phyloP scores from a whole-genome alignment of 1,140 invertebrate genomes.

The Lepidurus arcticus region DNA sequence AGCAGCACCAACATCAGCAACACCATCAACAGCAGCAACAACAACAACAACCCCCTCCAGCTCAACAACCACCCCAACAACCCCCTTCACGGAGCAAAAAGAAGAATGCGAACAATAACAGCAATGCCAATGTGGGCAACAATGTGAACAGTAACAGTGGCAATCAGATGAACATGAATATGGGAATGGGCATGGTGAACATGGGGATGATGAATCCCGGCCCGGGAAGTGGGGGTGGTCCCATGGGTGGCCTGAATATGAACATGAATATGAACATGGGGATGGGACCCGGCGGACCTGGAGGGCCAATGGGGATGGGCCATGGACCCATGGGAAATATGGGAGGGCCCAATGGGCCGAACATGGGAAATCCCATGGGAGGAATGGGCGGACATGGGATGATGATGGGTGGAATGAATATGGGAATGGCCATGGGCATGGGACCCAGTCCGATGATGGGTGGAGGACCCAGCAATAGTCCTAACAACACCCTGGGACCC shows the following conservation, averaged over 20 bases:
- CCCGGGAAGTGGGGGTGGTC: conserved; percentile 37
- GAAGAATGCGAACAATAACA: conserved; percentile 38
- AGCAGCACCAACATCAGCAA: not conserved
- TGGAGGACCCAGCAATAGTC: conserved; percentile 31
- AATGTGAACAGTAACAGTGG: not conserved
- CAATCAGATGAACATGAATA: conserved; percentile 28
- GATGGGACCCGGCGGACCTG: conserved; percentile 37
- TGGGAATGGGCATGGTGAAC: conserved; percentile 25
- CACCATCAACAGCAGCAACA: conserved; percentile 22
- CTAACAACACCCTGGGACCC: conserved; percentile 32
- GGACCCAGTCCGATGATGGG: conserved; percentile 38
- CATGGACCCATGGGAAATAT: conserved; percentile 35
- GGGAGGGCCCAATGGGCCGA: conserved; percentile 23
- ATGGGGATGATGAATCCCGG: conserved; percentile 23
- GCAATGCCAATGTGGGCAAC: conserved; percentile 29
- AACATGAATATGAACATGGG: conserved; percentile 41
- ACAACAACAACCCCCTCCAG: conserved; percentile 22
- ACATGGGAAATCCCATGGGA: conserved; percentile 35
- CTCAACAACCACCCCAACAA: conserved; percentile 25
- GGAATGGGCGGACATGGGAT: conserved; percentile 36
- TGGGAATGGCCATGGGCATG: conserved; percentile 35
- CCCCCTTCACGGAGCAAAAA: conserved; percentile 45
- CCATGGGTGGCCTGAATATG: conserved; percentile 32
- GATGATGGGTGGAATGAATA: conserved; percentile 33
- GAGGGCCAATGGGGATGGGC: conserved; percentile 38